These are phyloP conservation scores for Apostichopus parvimensis DNA, from an alignment of 35 echinoderm and acorn worm species.

Conservation along the genomic window DNA sequence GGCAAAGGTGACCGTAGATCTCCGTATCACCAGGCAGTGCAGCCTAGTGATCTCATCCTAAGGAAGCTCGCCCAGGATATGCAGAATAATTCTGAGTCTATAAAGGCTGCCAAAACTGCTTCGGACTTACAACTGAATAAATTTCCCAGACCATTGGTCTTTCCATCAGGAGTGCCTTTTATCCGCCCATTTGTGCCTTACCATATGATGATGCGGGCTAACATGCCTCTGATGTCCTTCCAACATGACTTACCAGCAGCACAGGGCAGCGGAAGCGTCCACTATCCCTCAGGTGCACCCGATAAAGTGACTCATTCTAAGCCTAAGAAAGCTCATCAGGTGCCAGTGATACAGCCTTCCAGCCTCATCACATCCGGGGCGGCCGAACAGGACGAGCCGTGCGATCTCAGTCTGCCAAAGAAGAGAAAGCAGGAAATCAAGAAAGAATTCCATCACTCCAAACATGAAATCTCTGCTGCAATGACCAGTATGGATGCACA, in stretches of 20 bases:
- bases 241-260: constrained; percentile 16
- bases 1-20: not conserved
- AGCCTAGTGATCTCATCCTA: constrained; percentile 79
- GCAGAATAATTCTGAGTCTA: constrained; percentile 11
- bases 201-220: constrained; percentile 3
- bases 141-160: not conserved
- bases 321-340: constrained; percentile 23
- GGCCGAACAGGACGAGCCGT: constrained; percentile 86
- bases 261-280: too few relatives aligned
- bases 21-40: constrained; percentile 56
- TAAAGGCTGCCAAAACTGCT: not conserved
- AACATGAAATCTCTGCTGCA: constrained; percentile 14
- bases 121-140: constrained; percentile 2
- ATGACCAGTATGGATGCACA: not conserved
- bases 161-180: constrained; percentile 34
- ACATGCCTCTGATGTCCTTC: constrained; percentile 30
- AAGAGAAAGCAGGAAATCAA: constrained; percentile 55
- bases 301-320: not conserved
- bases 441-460: not conserved
- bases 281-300: not conserved
- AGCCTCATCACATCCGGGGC: not conserved
- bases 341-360: constrained; percentile 46
- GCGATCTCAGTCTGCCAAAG: constrained; percentile 96
- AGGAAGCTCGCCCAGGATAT: constrained; percentile 60
- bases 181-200: constrained; percentile 45